phyloP scores from a whole-genome alignment of 2,888 invertebrate species.

The Sisyra terminalis region DNA sequence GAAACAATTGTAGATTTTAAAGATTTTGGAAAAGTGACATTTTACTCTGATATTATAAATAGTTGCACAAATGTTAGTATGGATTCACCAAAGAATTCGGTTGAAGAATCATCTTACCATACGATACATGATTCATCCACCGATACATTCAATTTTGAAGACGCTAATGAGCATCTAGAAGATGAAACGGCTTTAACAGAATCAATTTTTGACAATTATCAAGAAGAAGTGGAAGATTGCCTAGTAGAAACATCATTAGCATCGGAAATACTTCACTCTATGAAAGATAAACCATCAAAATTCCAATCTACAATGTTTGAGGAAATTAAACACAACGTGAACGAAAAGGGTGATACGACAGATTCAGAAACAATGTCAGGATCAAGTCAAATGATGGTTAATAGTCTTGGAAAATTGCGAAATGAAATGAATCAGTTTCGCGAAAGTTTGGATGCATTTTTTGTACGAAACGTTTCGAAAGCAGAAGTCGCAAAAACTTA shows the following conservation, averaged over 20 bases:
- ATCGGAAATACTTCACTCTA: too few species aligned
- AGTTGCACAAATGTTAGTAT: too few species aligned
- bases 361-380: neutral
- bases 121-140: too few species aligned
- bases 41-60: too few species aligned
- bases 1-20: too few species aligned
- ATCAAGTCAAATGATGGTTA: conserved; percentile 4
- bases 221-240: too few species aligned
- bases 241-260: too few species aligned
- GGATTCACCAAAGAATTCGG: too few species aligned
- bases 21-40: too few species aligned
- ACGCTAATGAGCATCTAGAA: neutral
- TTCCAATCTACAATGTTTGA: neutral
- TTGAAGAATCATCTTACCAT: too few species aligned
- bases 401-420: conserved; percentile 8
- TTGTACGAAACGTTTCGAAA: conserved; percentile 1
- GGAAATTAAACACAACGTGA: neutral
- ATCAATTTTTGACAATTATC: too few species aligned
- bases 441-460: conserved; percentile 9
- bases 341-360: neutral
- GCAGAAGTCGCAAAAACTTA: neutral
- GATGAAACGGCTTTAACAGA: neutral
- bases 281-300: too few species aligned
- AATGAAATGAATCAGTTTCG: conserved; percentile 9
- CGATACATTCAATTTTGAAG: neutral